Percentiles rank a stretch among this genome's conserved stretches.
phyloP scores from a whole-genome alignment of 2,888 invertebrate genomes.

The Elegia similella region DNA sequence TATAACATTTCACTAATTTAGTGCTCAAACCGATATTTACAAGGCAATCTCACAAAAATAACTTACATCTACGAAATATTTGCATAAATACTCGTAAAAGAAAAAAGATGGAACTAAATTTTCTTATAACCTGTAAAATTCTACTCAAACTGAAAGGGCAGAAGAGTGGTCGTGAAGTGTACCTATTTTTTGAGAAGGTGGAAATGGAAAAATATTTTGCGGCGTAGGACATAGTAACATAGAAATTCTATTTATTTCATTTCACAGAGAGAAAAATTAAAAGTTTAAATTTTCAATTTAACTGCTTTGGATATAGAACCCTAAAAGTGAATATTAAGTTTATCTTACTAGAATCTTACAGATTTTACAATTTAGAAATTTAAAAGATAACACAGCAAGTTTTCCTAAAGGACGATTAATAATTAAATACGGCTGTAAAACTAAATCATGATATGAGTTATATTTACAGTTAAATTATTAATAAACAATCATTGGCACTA shows the following conservation, averaged over 20 bases:
- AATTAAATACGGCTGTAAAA: neutral
- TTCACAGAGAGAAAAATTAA: no score
- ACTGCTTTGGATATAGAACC: no score
- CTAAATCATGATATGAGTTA: slow-evolving; percentile 24
- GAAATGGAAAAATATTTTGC: neutral
- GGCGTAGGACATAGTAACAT: neutral
- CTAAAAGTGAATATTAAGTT: no score
- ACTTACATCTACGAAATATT: neutral
- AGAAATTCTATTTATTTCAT: no score
- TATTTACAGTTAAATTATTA: slow-evolving; percentile 41
- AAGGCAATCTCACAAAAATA: neutral
- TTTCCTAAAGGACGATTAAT: neutral
- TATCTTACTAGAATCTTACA: no score
- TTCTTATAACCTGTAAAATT: no score
- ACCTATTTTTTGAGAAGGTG: no score
- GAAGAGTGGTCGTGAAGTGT: no score
- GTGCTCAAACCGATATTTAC: neutral
- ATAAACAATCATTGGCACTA: slow-evolving; percentile 69
- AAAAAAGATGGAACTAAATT: no score
- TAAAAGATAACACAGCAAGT: neutral
- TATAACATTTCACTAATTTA: neutral
- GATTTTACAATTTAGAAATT: neutral
- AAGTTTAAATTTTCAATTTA: no score
- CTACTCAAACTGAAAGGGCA: no score
- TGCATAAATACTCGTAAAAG: neutral